A percentile compares a stretch with the other conserved stretches of the same genome.
These are phyloP conservation scores for Keiferia lycopersicella DNA, from an alignment of 2,888 invertebrate genomes.

Conservation along the genomic window DNA sequence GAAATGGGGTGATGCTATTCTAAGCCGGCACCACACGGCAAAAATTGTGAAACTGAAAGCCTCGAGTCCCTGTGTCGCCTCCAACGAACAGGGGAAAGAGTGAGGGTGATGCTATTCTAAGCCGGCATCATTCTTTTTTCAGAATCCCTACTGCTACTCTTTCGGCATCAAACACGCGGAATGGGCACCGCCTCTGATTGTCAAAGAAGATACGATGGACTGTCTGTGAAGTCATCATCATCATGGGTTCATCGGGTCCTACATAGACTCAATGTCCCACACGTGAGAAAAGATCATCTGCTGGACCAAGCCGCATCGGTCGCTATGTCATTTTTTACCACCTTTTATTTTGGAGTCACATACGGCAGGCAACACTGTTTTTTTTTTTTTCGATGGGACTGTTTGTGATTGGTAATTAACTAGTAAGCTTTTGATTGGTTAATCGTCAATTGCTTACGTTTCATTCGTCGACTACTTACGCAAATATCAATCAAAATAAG, in stretches of 20 bases:
- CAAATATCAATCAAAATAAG: too few relatives aligned
- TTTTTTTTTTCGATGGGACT: too few relatives aligned
- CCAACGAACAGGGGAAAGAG: too few relatives aligned
- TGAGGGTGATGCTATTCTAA: neutral
- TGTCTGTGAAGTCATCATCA: slow-evolving; percentile 48
- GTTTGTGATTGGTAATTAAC: too few relatives aligned
- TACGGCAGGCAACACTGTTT: neutral
- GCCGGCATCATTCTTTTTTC: slow-evolving; percentile 35
- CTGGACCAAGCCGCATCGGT: slow-evolving; percentile 27
- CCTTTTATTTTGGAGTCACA: too few relatives aligned
- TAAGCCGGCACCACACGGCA: too few relatives aligned
- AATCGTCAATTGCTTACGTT: too few relatives aligned
- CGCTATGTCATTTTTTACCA: neutral
- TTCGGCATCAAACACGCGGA: slow-evolving; percentile 82
- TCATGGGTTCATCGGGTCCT: too few relatives aligned
- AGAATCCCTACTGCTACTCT: slow-evolving; percentile 78
- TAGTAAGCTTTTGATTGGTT: neutral
- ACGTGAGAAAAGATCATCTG: neutral
- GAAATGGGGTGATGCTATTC: too few relatives aligned
- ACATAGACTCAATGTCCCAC: too few relatives aligned
- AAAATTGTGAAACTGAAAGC: too few relatives aligned
- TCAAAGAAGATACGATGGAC: slow-evolving; percentile 82
- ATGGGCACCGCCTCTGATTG: slow-evolving; percentile 80
- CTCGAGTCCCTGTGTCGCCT: neutral
- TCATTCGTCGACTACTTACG: neutral